Base-by-base conservation (phyloP, 2,113 vertebrate species). In the Patagioenas fasciata region DNA sequence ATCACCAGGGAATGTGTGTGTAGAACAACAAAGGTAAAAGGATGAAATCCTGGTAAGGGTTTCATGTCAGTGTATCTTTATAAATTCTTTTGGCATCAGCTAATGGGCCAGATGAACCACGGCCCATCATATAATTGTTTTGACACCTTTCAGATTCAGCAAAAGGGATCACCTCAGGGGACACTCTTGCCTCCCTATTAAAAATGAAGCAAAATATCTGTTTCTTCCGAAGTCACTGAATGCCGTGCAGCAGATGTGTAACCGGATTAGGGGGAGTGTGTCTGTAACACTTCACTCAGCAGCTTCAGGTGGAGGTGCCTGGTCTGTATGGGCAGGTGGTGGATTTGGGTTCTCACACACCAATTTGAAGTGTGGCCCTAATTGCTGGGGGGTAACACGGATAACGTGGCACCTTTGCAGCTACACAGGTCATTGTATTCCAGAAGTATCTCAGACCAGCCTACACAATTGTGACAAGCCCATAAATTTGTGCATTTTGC, bases 341-440 rank as follows among this genome's bases (percentile, higher is more conserved):
- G 61, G 15, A 15, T 53, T 13, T 50, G 11, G 40, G 34, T 25
- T 53, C 80, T 72, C 13, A 11, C 15, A 29, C 48, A 5, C 25
- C 19, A 3, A 0, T 50, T 50, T 64, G 25, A 38, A 58, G 17
- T 3, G 26, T 9, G 5, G 16, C 51, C 44, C 50, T 66, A 25
- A 4, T 26, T 26, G 6, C 4, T 1, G 25, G 1, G 4, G 17
- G 29, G 11, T 38, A 7, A 23, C 15, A 8, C 0, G 3, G 42
- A 3, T 32, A 42, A 32, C 57, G 28, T 50, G 47, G 36, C 72
- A 28, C 42, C 34, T 58, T 57, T 67, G 65, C 60, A 72, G 84
- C 32, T n/a, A 6, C 56, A 32, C 12, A 34, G 53, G n/a, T 18
- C 21, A 3, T 12, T 17, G 25, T 31, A 14, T 34, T 74, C 38